These are phyloP conservation scores for Vanessa cardui DNA, from an alignment of 2,888 invertebrate genomes.

Conservation along the genomic window DNA sequence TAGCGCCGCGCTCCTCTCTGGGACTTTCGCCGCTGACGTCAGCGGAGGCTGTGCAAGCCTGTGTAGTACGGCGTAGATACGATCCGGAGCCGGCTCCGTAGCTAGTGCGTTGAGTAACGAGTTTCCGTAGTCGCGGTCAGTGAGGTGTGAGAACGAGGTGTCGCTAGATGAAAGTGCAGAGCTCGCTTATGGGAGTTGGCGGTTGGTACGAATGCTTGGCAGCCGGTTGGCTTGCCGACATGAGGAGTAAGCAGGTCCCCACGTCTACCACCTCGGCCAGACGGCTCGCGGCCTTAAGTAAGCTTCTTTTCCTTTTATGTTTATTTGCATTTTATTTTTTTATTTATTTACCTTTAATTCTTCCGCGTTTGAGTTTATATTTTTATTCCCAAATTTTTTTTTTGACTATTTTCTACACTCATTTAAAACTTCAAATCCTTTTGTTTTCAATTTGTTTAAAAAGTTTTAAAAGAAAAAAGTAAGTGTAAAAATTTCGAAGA, in stretches of 20 bases:
- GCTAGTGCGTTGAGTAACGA: slow-evolving; percentile 51
- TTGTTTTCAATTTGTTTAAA: background rate
- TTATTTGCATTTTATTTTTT: slow-evolving; percentile 66
- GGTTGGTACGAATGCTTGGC: slow-evolving; percentile 78
- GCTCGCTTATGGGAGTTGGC: slow-evolving; percentile 80
- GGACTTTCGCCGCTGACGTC: slow-evolving; percentile 15
- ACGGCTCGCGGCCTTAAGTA: slow-evolving; percentile 81
- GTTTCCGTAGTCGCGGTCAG: slow-evolving; percentile 47
- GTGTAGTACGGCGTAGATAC: slow-evolving; percentile 53
- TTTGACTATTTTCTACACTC: background rate
- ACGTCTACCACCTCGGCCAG: slow-evolving; percentile 80
- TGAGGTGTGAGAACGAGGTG: slow-evolving; percentile 63
- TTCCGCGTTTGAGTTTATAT: slow-evolving; percentile 43
- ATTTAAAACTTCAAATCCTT: background rate
- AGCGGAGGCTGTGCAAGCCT: slow-evolving; percentile 43
- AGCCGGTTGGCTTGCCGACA: slow-evolving; percentile 79
- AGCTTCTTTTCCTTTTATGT: slow-evolving; percentile 79
- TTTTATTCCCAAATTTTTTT: slow-evolving; percentile 25
- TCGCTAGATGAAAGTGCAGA: slow-evolving; percentile 78
- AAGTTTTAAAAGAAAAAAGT: background rate
- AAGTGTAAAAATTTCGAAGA: slow-evolving; percentile 17
- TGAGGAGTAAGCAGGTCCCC: slow-evolving; percentile 82
- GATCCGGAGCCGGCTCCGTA: slow-evolving; percentile 45
- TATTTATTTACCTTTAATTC: slow-evolving; percentile 43
- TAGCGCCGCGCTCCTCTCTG: slow-evolving; percentile 59